These are phyloP conservation scores for Drosophila peninsularis DNA, from an alignment of 2,888 invertebrate genomes.

Conservation along the genomic window DNA sequence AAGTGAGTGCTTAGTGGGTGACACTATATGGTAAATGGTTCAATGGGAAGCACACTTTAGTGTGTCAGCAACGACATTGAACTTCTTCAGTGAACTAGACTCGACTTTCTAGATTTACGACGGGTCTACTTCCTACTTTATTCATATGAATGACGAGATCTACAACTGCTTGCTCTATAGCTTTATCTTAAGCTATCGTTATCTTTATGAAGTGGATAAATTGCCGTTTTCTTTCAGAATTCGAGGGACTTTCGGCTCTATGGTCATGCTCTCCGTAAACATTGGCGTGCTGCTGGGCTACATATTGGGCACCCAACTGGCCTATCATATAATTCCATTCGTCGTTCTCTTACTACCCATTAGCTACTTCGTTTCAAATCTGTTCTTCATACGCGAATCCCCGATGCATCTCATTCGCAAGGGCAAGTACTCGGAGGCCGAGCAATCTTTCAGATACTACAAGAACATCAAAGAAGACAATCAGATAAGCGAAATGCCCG, in stretches of 20 bases:
- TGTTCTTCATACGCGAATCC: slow-evolving; percentile 77
- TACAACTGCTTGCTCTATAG: neutral
- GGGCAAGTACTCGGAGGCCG: slow-evolving; percentile 66
- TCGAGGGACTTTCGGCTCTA: slow-evolving; percentile 81
- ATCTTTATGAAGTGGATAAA: neutral
- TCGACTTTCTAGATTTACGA: neutral
- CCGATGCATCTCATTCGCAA: slow-evolving; percentile 76
- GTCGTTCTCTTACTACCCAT: slow-evolving; percentile 68
- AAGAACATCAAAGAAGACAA: slow-evolving; percentile 64
- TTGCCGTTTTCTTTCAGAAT: slow-evolving; percentile 61
- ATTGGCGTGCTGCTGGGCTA: slow-evolving; percentile 79
- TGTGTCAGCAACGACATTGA: neutral
- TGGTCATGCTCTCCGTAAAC: slow-evolving; percentile 79
- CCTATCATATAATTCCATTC: slow-evolving; percentile 73
- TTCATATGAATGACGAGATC: neutral
- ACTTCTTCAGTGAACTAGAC: neutral
- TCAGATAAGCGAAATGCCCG: slow-evolving; percentile 40
- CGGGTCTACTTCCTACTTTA: neutral
- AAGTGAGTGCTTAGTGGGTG: slow-evolving; percentile 52
- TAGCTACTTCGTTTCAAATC: slow-evolving; percentile 60
- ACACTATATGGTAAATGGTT: neutral
- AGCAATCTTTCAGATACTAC: slow-evolving; percentile 78
- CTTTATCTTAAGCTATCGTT: neutral
- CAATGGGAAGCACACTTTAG: neutral
- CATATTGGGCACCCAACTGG: slow-evolving; percentile 75